These are phyloP conservation scores for Herpetotheres cachinnans DNA, from an alignment of 2,113 vertebrate species.

Conservation along the genomic window DNA sequence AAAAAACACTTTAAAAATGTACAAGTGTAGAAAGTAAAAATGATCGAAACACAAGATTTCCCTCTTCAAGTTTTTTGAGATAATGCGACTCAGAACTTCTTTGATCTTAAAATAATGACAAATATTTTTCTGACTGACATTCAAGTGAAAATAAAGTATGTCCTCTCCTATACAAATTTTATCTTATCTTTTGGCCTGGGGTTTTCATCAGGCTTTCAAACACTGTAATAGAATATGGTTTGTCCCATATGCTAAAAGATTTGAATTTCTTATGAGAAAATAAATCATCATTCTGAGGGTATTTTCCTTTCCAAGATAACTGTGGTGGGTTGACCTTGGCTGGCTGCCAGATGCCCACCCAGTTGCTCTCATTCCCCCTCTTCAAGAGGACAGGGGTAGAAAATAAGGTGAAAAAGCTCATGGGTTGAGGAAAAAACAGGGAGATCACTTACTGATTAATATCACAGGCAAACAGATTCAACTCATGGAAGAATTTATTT, in stretches of 20 bases:
- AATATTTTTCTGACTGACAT: neutral
- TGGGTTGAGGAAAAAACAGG: neutral
- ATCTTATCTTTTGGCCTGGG: neutral
- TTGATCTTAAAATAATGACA: neutral
- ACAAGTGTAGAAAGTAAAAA: neutral
- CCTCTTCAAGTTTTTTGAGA: neutral
- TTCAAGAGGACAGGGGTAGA: neutral
- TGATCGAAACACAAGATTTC: neutral
- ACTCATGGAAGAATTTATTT: too few species aligned
- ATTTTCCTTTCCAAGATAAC: neutral
- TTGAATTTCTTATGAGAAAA: neutral
- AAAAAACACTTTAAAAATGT: neutral
- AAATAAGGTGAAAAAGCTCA: neutral
- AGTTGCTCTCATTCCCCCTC: neutral
- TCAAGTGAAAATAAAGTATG: neutral
- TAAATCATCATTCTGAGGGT: neutral
- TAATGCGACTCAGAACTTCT: neutral
- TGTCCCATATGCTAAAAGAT: neutral
- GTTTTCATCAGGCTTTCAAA: neutral
- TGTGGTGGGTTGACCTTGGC: neutral
- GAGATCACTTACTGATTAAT: too few species aligned
- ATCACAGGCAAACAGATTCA: too few species aligned
- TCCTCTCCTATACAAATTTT: neutral
- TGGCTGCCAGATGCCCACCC: neutral
- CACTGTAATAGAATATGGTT: neutral